Conservation (phyloP, 2,797 vertebrate genomes). For the Kryptolebias ocellatus region DNA sequence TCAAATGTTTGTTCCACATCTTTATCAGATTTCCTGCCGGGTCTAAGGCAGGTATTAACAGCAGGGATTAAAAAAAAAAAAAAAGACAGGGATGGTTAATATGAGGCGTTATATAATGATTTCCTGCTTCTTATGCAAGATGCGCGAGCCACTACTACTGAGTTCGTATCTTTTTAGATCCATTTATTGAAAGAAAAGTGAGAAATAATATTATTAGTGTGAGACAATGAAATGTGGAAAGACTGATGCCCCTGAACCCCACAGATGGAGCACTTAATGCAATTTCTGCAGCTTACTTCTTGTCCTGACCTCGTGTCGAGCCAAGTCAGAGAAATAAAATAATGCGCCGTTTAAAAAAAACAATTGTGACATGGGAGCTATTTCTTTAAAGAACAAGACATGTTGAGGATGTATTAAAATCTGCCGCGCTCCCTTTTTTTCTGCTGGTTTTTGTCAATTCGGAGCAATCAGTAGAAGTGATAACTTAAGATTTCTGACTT, state of each 20-base stretch:
- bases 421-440: constrained; percentile 20
- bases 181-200: constrained; percentile 51
- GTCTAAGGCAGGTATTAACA: constrained; percentile 20
- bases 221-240: constrained; percentile 62
- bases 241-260: constrained; percentile 58
- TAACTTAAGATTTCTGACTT: constrained; percentile 17
- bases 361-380: constrained; percentile 25
- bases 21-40: constrained; percentile 19
- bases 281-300: constrained; percentile 80
- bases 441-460: constrained; percentile 33
- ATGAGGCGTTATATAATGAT: constrained; percentile 6
- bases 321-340: constrained; percentile 76
- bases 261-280: constrained; percentile 81
- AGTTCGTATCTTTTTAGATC: constrained; percentile 26
- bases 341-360: constrained; percentile 67
- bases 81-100: not conserved
- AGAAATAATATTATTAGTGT: constrained; percentile 46
- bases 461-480: constrained; percentile 41
- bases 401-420: constrained; percentile 54
- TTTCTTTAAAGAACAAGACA: constrained; percentile 62
- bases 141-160: constrained; percentile 1
- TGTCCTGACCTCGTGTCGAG: constrained; percentile 72
- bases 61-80: constrained; percentile 1
- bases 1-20: constrained; percentile 10
- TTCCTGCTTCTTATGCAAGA: constrained; percentile 14